Conservation (phyloP, 2,888 invertebrate genomes). For the Allacma fusca region DNA sequence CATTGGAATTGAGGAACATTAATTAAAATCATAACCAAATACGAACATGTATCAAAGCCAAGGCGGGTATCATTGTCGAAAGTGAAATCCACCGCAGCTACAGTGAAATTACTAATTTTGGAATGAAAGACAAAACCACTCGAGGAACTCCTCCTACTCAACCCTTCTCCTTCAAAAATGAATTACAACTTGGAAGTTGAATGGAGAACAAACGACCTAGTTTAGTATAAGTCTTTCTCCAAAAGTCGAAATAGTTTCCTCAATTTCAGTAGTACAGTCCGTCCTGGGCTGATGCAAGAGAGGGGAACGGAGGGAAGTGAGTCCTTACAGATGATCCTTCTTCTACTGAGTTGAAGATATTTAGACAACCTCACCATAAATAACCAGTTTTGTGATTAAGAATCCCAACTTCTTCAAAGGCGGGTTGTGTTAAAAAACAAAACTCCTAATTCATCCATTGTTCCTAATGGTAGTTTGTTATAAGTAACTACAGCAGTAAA, state of each 20-base stretch:
- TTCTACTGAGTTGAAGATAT: background rate
- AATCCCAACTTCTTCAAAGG: background rate
- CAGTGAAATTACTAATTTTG: constrained; percentile 23
- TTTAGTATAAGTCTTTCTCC: too few species aligned
- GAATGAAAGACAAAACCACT: constrained; percentile 5
- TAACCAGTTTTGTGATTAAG: constrained; percentile 6
- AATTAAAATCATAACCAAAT: constrained; percentile 33
- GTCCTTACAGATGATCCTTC: too few species aligned
- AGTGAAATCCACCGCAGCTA: constrained; percentile 17
- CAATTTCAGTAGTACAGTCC: too few species aligned
- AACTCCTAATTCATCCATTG: background rate
- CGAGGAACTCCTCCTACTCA: constrained; percentile 26
- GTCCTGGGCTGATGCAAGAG: too few species aligned
- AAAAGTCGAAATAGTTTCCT: too few species aligned
- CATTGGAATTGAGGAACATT: too few species aligned
- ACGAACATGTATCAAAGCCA: background rate
- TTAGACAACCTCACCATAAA: background rate
- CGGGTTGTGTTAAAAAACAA: background rate
- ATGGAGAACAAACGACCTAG: background rate
- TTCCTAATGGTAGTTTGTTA: too few species aligned
- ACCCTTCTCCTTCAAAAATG: constrained; percentile 1
- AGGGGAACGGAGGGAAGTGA: too few species aligned
- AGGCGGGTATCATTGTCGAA: constrained; percentile 22
- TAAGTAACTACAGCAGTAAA: too few species aligned
- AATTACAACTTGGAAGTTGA: constrained; percentile 18